A percentile compares a stretch with the other conserved stretches of the same genome.
Conservation (phyloP, 2,113 vertebrate genomes). For the Nesospiza acunhae region DNA sequence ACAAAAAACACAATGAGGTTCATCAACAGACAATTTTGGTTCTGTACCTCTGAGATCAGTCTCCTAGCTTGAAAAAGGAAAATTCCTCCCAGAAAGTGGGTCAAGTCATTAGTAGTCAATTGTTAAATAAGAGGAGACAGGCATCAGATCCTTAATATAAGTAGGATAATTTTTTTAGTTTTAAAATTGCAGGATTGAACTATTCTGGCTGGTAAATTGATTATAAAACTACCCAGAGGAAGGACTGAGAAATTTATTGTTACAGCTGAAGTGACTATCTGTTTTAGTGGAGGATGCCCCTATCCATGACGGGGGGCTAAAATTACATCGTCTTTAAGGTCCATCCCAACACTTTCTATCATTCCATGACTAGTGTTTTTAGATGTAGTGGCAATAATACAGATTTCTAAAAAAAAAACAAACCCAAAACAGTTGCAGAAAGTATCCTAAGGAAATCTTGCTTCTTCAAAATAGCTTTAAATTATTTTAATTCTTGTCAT, state of each 20-base stretch:
- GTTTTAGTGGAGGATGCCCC: neutral
- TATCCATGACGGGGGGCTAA: rapidly evolving
- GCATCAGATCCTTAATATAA: neutral
- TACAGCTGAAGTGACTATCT: neutral
- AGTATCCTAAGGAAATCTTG: neutral
- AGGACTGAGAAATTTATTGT: neutral
- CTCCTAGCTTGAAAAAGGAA: neutral
- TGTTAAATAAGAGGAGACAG: neutral
- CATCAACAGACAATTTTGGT: neutral
- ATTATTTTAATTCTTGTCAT: neutral
- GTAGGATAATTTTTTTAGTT: neutral
- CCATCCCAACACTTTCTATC: neutral
- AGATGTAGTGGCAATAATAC: neutral
- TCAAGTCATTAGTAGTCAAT: neutral
- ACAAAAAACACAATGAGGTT: neutral
- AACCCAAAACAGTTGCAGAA: neutral
- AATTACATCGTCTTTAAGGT: neutral
- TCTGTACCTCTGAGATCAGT: neutral
- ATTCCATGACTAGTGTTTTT: neutral
- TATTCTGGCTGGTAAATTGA: neutral
- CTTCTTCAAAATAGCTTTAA: neutral
- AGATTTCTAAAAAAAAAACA: too few species aligned
- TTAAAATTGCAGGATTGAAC: neutral
- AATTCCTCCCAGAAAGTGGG: neutral
- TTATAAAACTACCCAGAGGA: neutral